A percentile compares a stretch with the other conserved stretches of the same genome.
These are phyloP conservation scores for Tolypeutes matacus DNA, from an alignment of 2,797 vertebrate species.

Conservation along the genomic window DNA sequence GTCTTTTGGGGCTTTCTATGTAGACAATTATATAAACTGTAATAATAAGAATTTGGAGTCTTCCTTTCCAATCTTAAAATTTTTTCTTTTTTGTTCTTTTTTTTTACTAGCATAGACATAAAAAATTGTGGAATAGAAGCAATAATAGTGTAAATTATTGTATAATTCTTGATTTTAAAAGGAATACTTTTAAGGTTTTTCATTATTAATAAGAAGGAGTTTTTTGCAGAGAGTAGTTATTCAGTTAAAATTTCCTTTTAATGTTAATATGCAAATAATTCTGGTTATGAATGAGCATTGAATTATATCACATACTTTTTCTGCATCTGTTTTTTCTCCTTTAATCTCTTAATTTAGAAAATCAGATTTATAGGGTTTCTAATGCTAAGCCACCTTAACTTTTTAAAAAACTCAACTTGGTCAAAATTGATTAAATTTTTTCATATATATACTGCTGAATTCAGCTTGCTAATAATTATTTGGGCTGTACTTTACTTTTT, in stretches of 20 bases:
- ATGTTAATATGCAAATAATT: constrained; percentile 9
- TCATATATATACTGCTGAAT: not conserved
- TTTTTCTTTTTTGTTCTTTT: too few species aligned
- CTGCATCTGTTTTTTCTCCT: constrained; percentile 1
- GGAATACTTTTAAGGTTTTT: not conserved
- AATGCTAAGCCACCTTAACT: not conserved
- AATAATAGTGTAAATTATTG: not conserved
- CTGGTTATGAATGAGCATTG: not conserved
- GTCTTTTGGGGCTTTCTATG: too few species aligned
- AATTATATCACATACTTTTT: not conserved
- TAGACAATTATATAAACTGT: too few species aligned
- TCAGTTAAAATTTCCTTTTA: constrained; percentile 40
- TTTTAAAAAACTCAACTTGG: not conserved
- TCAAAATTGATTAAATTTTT: not conserved
- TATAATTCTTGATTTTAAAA: not conserved
- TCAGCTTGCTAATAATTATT: not conserved
- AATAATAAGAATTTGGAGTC: too few species aligned
- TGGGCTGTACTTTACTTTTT: not conserved
- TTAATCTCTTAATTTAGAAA: not conserved
- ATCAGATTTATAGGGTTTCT: not conserved
- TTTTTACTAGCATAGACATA: too few species aligned
- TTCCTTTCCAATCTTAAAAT: too few species aligned
- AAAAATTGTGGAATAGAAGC: too few species aligned
- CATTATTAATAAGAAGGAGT: not conserved
- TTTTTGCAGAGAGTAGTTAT: not conserved